phyloP scores from a whole-genome alignment of 2,888 invertebrate species.

The Tachina grossa region DNA sequence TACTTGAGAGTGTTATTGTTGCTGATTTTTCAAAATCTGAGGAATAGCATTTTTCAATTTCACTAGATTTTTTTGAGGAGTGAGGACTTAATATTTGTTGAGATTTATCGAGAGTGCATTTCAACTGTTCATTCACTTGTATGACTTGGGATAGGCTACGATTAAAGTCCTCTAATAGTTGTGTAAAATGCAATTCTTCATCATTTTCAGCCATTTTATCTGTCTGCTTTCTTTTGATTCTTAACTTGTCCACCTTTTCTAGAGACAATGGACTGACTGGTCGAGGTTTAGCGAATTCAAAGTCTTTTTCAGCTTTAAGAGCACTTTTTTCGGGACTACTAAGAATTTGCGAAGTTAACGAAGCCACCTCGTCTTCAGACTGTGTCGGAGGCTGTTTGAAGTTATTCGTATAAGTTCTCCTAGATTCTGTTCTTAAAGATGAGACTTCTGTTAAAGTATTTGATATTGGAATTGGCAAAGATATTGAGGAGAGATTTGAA shows the following conservation, averaged over 20 bases:
- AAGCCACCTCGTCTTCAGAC: slow-evolving; percentile 75
- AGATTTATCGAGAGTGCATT: slow-evolving; percentile 75
- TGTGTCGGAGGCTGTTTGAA: slow-evolving; percentile 20
- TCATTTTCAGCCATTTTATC: background rate
- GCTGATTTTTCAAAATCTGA: slow-evolving; percentile 72
- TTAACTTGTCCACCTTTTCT: slow-evolving; percentile 75
- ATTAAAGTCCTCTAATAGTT: slow-evolving; percentile 78
- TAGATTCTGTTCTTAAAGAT: slow-evolving; percentile 72
- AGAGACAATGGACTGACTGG: slow-evolving; percentile 76
- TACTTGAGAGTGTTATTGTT: background rate
- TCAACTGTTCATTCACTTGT: slow-evolving; percentile 78
- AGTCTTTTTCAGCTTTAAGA: slow-evolving; percentile 27
- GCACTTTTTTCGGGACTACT: slow-evolving; percentile 76
- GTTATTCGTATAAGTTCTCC: slow-evolving; percentile 37
- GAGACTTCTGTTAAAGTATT: slow-evolving; percentile 75
- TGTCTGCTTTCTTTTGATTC: slow-evolving; percentile 64
- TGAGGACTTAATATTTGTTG: slow-evolving; percentile 73
- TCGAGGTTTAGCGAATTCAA: slow-evolving; percentile 57
- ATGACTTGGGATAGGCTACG: slow-evolving; percentile 78
- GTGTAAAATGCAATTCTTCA: slow-evolving; percentile 72
- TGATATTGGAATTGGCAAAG: slow-evolving; percentile 74
- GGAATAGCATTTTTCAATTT: slow-evolving; percentile 63
- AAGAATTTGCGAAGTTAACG: slow-evolving; percentile 76
- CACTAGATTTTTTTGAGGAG: slow-evolving; percentile 28
- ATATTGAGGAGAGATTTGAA: slow-evolving; percentile 77